Conservation (phyloP, 2,113 vertebrate species). For the Pagrus major region DNA sequence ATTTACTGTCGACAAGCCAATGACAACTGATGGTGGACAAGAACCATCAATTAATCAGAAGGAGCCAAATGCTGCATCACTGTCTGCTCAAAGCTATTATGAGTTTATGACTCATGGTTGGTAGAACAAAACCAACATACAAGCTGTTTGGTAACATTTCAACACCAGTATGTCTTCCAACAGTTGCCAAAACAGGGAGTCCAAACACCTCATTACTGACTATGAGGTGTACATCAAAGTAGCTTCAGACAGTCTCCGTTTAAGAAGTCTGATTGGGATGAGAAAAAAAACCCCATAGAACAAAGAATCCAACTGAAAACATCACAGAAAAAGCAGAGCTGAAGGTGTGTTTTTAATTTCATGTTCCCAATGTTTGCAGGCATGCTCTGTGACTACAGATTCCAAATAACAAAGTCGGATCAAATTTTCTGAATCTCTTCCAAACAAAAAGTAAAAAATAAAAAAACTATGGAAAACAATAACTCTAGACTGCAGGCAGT, state of each 20-base stretch:
- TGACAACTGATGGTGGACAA: not conserved
- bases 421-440: constrained; percentile 6
- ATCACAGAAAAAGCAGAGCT: not conserved
- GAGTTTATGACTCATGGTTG: not conserved
- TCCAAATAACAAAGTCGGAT: constrained; percentile 3
- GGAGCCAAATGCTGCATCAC: not conserved
- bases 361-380: not conserved
- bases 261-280: constrained; percentile 12
- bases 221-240: constrained; percentile 41
- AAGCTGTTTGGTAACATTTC: constrained; percentile 5
- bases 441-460: not conserved
- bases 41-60: constrained; percentile 14
- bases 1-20: constrained; percentile 6
- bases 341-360: constrained; percentile 9
- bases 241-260: not conserved
- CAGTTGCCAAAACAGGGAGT: constrained; percentile 2
- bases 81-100: not conserved
- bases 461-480: constrained; percentile 37
- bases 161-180: constrained; percentile 20
- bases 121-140: not conserved
- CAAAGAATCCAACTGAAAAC: not conserved
- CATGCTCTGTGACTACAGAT: constrained; percentile 11
- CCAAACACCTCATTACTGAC: not conserved
- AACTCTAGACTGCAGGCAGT: constrained; percentile 20
- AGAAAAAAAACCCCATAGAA: not conserved